Conservation (phyloP, 2,888 invertebrate species). For the Sphecodes monilicornis region DNA sequence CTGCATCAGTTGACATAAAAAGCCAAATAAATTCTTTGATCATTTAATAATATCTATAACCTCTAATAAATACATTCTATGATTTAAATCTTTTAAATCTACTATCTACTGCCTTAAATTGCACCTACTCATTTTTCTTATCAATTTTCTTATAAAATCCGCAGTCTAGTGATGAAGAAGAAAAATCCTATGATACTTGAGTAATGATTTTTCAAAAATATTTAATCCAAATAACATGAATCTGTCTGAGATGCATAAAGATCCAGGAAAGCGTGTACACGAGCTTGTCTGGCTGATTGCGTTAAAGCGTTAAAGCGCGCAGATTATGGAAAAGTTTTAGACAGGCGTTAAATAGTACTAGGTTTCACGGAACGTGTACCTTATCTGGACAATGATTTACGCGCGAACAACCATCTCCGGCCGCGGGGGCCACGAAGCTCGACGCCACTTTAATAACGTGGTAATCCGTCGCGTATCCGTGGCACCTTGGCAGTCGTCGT, state of each 20-base stretch:
- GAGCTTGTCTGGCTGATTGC: conserved; percentile 38
- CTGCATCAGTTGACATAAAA: no score
- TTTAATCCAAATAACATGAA: no score
- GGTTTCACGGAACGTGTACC: conserved; percentile 68
- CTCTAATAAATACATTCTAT: no score
- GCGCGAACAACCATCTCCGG: conserved; percentile 81
- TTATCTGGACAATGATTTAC: conserved; percentile 82
- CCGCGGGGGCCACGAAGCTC: conserved; percentile 72
- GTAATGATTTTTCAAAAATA: no score
- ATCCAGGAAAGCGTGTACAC: conserved; percentile 1
- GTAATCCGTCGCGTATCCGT: conserved; percentile 70
- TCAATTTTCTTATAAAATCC: no score
- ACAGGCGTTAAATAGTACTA: conserved; percentile 68
- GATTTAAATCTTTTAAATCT: no score
- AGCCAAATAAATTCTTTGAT: no score
- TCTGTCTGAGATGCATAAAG: not conserved
- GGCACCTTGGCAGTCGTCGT: conserved; percentile 72
- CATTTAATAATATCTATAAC: no score
- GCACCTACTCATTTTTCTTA: no score
- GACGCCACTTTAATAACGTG: conserved; percentile 71
- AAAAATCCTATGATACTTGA: no score
- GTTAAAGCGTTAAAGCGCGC: conserved; percentile 50
- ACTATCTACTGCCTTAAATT: no score
- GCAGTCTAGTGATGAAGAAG: no score
- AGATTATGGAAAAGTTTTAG: conserved; percentile 81